Conservation (phyloP, 2,113 vertebrate species). For the Clarias batrachus region DNA sequence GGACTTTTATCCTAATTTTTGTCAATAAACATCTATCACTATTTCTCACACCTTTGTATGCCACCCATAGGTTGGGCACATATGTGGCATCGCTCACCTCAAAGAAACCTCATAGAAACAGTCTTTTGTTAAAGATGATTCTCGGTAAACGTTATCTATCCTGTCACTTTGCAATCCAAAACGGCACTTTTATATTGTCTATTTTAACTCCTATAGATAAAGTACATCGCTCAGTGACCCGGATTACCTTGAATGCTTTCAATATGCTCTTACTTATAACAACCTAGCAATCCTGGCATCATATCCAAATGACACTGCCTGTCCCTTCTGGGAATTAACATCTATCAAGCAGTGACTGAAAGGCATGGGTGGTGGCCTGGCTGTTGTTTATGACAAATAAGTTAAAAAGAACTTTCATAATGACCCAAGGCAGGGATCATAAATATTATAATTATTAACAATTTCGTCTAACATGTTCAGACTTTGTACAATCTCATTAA, state of each 20-base stretch:
- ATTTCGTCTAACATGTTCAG: neutral
- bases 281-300: neutral
- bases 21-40: neutral
- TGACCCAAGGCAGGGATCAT: neutral
- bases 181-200: neutral
- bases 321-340: neutral
- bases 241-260: neutral
- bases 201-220: neutral
- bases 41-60: neutral
- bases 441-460: neutral
- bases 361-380: neutral
- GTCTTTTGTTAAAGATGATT: neutral
- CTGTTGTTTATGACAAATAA: neutral
- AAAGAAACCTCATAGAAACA: neutral
- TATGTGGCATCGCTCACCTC: neutral
- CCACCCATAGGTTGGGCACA: neutral
- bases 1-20: neutral
- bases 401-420: neutral
- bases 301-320: neutral
- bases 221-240: neutral
- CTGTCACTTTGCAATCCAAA: neutral
- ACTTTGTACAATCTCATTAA: neutral
- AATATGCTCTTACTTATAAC: neutral
- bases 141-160: neutral
- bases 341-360: neutral